Base-by-base conservation (phyloP, 2,797 vertebrate genomes). In the Intellagama lesueurii region DNA sequence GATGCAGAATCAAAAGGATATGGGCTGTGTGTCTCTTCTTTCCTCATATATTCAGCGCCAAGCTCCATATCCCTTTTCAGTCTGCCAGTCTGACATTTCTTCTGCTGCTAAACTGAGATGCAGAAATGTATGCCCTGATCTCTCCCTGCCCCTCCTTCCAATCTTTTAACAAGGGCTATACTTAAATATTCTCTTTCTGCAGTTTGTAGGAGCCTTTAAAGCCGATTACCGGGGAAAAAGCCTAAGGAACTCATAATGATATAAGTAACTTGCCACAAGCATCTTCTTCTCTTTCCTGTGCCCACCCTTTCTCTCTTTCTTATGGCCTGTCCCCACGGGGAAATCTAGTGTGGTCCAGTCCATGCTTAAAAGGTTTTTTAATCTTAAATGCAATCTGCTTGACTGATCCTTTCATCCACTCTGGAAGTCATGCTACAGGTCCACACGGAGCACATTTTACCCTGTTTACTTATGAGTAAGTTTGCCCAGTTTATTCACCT, bases 31-130 rank as follows among this genome's bases (percentile, higher is more conserved):
- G 52, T 72, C 26, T n/a, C 9, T 47, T 22, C 14, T 28, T 14
- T 56, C 70, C 78, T 17, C 1, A 92, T 89, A 52, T 79, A 93
- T 93, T 91, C 92, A 90, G 11, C n/a, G 14, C 19, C 9, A 77
- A 76, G 78, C 85, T 19, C 40, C 32, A 11, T 84, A 81, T 60
- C 79, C 83, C 56, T 26, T 88, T 88, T 86, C 87, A 89, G 35
- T 68, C 56, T 64, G 6, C 64, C 40, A 64, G 1, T 68, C 69
- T 91, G 83, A 85, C 70, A 87, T 49, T 26, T 30, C 30, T 44
- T 80, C 86, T 70, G 24, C 89, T 85, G 47, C 69, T 86, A 87
- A 2, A 80, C 35, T n/a, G 85, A 60, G 24, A 90, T 47, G 0
- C 12, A 32, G 35, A 28, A 90, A 26, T n/a, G 68, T 56, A 82